Evolutionary conservation across 2,113 vertebrate species (phyloP), one percentile per base, ranked within the genome.

Genomic region (Corythoichthys intestinalis): DNA sequence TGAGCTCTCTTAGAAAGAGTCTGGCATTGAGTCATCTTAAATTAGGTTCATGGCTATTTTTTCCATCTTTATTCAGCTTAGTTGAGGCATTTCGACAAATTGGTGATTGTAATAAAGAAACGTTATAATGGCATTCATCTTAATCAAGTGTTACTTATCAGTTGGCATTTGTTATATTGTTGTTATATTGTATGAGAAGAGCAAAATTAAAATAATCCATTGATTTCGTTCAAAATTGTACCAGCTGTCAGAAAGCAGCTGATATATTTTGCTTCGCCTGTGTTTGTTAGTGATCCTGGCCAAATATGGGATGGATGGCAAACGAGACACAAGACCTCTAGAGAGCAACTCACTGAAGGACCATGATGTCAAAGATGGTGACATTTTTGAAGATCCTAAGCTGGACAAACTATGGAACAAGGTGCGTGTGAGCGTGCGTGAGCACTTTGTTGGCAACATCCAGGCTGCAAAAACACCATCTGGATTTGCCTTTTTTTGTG

Each of bases 401-500:
- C 89, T 99, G 78, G 95, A 97, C 76, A 98, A 98, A 80, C 85
- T 99, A 46, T 99, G 97, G 97, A 97, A 95, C 88, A 97, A 96
- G 93, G 97, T 97, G 72, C 76, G 75, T 47, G 4, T 63, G 2
- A 28, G 58, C 1, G n/a, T 53, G 52, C 15, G 13, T 52, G 49
- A 6, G 8, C 34, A 2, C 65, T 65, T 60, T 60, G 4, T 13
- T 38, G 38, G 37, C 13, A 53, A 56, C 11, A 11, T 44, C 38
- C 63, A 49, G 46, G 13, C 41, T n/a, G 58, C 14, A 50, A 62
- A 28, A 41, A 62, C 17, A 62, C 38, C 15, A 41, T 60, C 38
- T n/a, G 37, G 37, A 38, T 41, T 60, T 60, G 6, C 12, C 34
- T 11, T 57, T 57, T 20, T 57, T 57, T 58, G 56, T 13, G 28